Evolutionary conservation across 2,113 vertebrate species (phyloP).

Genomic region (Excalfactoria chinensis): DNA sequence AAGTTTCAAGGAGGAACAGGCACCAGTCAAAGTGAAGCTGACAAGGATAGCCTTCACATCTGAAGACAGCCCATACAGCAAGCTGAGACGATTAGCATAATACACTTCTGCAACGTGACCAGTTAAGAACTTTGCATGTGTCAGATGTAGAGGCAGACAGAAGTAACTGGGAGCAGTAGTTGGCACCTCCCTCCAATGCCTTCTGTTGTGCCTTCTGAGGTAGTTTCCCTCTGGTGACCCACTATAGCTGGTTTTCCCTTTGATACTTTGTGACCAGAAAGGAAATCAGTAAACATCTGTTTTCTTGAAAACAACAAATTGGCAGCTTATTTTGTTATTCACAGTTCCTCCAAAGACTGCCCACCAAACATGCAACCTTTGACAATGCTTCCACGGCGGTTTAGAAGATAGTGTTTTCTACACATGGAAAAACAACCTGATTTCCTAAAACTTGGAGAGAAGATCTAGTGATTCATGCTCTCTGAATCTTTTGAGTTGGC

Average conservation of each 20-base stretch:
- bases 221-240: neutral
- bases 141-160: neutral
- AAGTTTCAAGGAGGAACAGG: neutral
- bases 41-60: neutral
- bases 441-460: neutral
- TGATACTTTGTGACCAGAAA: neutral
- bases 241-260: neutral
- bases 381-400: neutral
- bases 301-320: neutral
- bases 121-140: neutral
- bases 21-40: neutral
- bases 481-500: neutral
- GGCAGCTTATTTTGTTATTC: neutral
- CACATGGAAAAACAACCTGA: neutral
- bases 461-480: neutral
- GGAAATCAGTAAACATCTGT: fast-evolving
- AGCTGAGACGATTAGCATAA: fast-evolving
- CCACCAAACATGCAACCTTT: neutral
- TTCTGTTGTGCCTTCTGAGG: neutral
- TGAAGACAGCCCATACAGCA: neutral
- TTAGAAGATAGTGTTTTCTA: neutral
- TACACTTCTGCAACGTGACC: neutral
- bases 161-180: neutral
- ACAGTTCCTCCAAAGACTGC: neutral
- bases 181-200: neutral